Percentiles rank a stretch among this genome's conserved stretches.
Conservation (phyloP, 2,113 vertebrate genomes). For the Rhizomys pruinosus region DNA sequence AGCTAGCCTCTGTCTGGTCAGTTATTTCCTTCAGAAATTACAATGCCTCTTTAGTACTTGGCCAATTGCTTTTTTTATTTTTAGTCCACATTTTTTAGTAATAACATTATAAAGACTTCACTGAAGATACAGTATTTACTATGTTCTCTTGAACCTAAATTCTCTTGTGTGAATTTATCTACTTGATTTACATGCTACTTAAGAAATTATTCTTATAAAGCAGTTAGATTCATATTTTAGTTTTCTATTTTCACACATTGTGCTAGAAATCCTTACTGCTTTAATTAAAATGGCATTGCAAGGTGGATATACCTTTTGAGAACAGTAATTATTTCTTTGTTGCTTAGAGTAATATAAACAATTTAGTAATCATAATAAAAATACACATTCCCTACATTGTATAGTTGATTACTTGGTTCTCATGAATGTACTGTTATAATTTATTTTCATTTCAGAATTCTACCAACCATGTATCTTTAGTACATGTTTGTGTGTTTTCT, state of each 20-base stretch:
- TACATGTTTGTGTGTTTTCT: neutral
- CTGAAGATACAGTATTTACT: slow-evolving; percentile 56
- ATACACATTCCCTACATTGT: slow-evolving; percentile 5
- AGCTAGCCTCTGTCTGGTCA: slow-evolving; percentile 34
- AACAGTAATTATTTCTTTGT: slow-evolving; percentile 41
- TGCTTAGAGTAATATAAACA: slow-evolving; percentile 23
- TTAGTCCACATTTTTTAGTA: slow-evolving; percentile 67
- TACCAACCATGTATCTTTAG: neutral
- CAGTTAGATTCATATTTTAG: slow-evolving; percentile 61
- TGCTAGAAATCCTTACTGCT: slow-evolving; percentile 43
- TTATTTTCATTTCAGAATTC: slow-evolving; percentile 17
- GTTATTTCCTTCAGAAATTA: slow-evolving; percentile 62
- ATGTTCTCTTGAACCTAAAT: slow-evolving; percentile 56
- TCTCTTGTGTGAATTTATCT: slow-evolving; percentile 64
- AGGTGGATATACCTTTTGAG: slow-evolving; percentile 35
- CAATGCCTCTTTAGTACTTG: slow-evolving; percentile 57
- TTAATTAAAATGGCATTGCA: slow-evolving; percentile 70
- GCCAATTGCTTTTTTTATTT: slow-evolving; percentile 67
- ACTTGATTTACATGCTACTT: slow-evolving; percentile 56
- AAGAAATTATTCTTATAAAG: slow-evolving; percentile 41
- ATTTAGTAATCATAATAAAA: slow-evolving; percentile 38
- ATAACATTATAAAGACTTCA: slow-evolving; percentile 61
- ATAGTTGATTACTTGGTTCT: neutral
- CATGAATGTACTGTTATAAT: neutral
- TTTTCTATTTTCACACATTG: slow-evolving; percentile 63